Base-by-base conservation (phyloP, 2,888 invertebrate species). In the Hesperia comma region DNA sequence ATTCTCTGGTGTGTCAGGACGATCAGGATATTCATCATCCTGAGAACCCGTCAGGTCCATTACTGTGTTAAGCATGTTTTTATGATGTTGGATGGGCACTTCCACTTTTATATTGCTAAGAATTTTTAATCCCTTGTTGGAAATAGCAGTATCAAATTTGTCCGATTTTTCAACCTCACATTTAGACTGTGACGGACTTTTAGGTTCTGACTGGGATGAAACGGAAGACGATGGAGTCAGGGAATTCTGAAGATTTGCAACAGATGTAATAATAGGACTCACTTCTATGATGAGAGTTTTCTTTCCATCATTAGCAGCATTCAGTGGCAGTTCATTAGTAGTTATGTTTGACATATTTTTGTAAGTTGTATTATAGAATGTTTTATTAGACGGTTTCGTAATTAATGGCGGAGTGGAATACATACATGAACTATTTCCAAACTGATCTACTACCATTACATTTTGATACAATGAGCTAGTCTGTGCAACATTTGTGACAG, bases 81-180 rank as follows among this genome's bases (percentile, higher is more conserved):
- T 91, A 70, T 86, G 82, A 79, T 90, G 92, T 73, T 90, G 88
- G 12, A 93, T 90, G 68, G 92, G 93, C 46, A 93, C 90, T 80
- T 93, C 93, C n/a, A 93, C 92, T 73, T 93, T 93, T 49, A 93
- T 89, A 73, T 93, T 93, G 74, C 93, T 93, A 46, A 93, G 80
- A 70, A 93, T 93, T 78, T 93, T 93, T 12, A 93, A 79, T n/a
- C 93, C 92, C 74, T 86, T 91, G 56, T 76, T 85, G 32, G 85
- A 69, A 4, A 85, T 84, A 41, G 83, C 75, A 7, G 77, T 74
- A 19, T 88, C 89, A 78, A 69, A 78, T 70, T 81, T 84, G 15
- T 83, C 83, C n/a, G 68, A 56, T 67, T 79, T 79, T 33, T 83
- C 82, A 61, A 69, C 64, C 33, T 72, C 63, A 5, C 69, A 33